Evolutionary conservation across 2,888 invertebrate genomes (phyloP).

Genomic region (Adineta ricciae): DNA sequence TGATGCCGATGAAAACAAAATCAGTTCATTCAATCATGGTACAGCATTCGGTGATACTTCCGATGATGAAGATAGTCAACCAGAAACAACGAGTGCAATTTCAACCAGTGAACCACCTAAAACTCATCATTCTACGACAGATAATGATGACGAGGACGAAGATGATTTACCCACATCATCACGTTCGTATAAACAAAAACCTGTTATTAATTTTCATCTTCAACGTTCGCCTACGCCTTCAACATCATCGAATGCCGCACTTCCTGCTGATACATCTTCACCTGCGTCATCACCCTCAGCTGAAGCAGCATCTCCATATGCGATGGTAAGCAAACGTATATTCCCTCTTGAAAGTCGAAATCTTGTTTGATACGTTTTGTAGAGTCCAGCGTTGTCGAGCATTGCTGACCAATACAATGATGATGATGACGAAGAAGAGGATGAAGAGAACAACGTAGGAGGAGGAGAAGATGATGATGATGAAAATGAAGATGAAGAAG

Average conservation of each 20-base stretch:
- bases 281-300: not conserved
- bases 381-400: not conserved
- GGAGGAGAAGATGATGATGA: not conserved
- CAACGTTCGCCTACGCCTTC: not conserved
- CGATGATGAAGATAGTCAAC: constrained; percentile 7
- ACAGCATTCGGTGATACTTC: not conserved
- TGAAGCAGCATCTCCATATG: not conserved
- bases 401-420: not conserved
- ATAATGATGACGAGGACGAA: constrained; percentile 40
- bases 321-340: not conserved
- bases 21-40: not conserved
- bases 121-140: not conserved
- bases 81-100: not conserved
- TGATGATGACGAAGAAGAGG: not conserved
- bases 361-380: not conserved
- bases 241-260: not conserved
- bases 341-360: too few species aligned
- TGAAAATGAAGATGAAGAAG: too few species aligned
- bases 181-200: not conserved
- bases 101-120: not conserved
- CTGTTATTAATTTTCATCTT: not conserved
- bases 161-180: not conserved
- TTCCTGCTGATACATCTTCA: not conserved
- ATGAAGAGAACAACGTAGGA: too few species aligned
- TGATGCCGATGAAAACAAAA: constrained; percentile 64